Evolutionary conservation across 2,113 vertebrate genomes (phyloP), one percentile per base, ranked within the genome.

Genomic region (Bos indicus): DNA sequence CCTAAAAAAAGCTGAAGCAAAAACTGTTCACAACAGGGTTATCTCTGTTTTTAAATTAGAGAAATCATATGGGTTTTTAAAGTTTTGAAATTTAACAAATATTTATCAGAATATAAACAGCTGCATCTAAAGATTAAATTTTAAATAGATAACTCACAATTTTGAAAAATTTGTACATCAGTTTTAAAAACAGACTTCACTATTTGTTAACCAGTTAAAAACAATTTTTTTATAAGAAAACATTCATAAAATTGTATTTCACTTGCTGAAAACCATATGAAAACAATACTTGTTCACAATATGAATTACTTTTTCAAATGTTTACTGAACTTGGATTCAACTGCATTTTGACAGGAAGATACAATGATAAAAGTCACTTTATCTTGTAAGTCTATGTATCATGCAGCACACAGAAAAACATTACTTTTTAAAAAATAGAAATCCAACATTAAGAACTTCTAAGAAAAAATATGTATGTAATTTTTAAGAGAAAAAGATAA

Each of bases 11-110:
- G 7, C 30, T 60, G 1, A 64, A 85, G 5, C 46, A 95, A 71
- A 95, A 97, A 36, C 25, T 82, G 30, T 43, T 97, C 21, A 87
- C 7, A 60, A 43, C 0, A n/a, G 23, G 52, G 48, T 43, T 16
- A 91, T 56, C 81, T 67, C 15, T 90, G 46, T 59, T 94, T 97
- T 59, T 21, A 90, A 90, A 54, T 96, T 40, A 85, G 48, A 97
- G 21, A 94, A 36, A 67, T 6, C 80, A 78, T 60, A 95, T 0
- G 26, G 23, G 15, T 86, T 81, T 81, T 90, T 56, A 90, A 57
- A 74, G 64, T 83, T 95, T 28, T 87, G 19, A 85, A 96, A 93
- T 4, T 56, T 81, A 80, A 26, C 86, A 89, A 91, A 26, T 54
- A 82, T n/a, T 81, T 83, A 78, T 54, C 48, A 94, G 86, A 80